phyloP scores from a whole-genome alignment of 2,113 vertebrate genomes.

The Heterotis niloticus region DNA sequence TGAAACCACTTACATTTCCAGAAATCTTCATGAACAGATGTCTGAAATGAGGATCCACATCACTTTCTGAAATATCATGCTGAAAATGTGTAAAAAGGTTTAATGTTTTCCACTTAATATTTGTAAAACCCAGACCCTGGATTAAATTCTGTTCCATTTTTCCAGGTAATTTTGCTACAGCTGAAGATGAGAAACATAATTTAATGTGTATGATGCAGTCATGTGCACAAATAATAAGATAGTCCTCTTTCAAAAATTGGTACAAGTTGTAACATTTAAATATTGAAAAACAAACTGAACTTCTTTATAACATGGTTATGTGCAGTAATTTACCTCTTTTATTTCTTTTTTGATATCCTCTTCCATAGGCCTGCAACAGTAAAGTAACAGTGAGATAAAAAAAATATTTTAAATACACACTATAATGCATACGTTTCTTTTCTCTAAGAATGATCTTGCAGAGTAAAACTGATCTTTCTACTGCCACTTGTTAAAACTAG shows the following conservation, averaged over 20 bases:
- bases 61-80: conserved; percentile 49
- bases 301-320: not conserved
- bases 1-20: conserved; percentile 62
- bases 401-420: not conserved
- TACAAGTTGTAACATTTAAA: not conserved
- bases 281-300: not conserved
- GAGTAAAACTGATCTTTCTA: too few relatives aligned
- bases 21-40: conserved; percentile 63
- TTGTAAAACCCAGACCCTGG: too few relatives aligned
- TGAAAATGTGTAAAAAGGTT: conserved; percentile 38
- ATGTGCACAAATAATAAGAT: too few relatives aligned
- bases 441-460: not conserved
- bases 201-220: too few relatives aligned
- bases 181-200: too few relatives aligned
- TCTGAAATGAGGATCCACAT: conserved; percentile 62
- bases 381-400: not conserved
- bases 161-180: too few relatives aligned
- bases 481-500: too few relatives aligned
- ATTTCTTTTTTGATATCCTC: conserved; percentile 38
- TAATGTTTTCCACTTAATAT: not conserved
- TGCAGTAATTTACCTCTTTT: conserved; percentile 41
- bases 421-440: not conserved
- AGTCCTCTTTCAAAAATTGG: too few relatives aligned
- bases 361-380: conserved; percentile 49
- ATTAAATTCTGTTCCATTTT: too few relatives aligned